Percentiles rank a stretch among this genome's conserved stretches.
Evolutionary conservation across 1,140 invertebrate genomes (phyloP).

Genomic region (Megalopta genalis): DNA sequence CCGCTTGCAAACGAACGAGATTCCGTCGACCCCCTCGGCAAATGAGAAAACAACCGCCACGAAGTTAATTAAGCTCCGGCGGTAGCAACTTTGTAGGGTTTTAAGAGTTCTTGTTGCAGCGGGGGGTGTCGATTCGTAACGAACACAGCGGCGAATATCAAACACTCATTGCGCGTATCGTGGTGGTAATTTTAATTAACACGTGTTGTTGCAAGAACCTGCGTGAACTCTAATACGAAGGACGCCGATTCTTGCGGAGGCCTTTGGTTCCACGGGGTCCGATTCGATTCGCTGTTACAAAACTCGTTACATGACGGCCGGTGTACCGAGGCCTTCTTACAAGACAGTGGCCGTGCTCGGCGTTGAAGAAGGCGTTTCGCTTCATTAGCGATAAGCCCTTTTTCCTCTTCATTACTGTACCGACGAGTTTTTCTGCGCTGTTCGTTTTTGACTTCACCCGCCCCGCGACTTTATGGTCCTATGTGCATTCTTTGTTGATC

Average conservation of each 20-base stretch:
- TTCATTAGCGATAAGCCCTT: constrained; percentile 72
- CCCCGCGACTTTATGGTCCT: constrained; percentile 60
- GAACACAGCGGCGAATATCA: background rate
- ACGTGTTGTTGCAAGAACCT: constrained; percentile 27
- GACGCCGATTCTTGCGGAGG: constrained; percentile 55
- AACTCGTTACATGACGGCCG: constrained; percentile 69
- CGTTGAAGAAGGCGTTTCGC: constrained; percentile 70
- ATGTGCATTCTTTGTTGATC: constrained; percentile 65
- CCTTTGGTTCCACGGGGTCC: constrained; percentile 53
- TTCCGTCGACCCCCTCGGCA: no score
- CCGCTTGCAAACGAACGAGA: no score
- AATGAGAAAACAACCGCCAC: background rate
- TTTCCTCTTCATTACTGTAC: constrained; percentile 59
- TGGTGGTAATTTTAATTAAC: constrained; percentile 56
- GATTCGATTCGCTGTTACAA: constrained; percentile 71
- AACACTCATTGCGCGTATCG: constrained; percentile 1
- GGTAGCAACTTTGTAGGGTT: background rate
- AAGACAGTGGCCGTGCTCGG: constrained; percentile 64
- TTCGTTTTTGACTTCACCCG: constrained; percentile 59
- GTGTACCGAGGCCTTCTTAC: constrained; percentile 66
- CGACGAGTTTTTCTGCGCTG: constrained; percentile 64
- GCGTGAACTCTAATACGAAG: constrained; percentile 58
- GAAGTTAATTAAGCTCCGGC: background rate
- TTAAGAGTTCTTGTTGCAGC: background rate
- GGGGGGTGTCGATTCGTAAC: background rate